Base-by-base conservation (phyloP, 2,113 vertebrate species). In the Psephotus haematonotus region DNA sequence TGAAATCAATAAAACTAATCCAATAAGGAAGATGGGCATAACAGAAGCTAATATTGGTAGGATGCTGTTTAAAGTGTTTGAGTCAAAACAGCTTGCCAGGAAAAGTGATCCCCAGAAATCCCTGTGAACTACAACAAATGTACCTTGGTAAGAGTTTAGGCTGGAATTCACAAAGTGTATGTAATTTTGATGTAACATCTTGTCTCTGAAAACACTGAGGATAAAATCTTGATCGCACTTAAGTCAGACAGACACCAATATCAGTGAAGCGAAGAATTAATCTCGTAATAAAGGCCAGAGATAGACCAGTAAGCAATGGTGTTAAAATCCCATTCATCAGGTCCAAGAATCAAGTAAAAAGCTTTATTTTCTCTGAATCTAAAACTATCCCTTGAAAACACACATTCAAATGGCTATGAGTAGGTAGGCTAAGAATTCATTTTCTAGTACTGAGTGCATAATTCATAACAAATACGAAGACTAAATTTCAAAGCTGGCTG, bases 1-100 rank as follows among this genome's bases (percentile, higher is more conserved):
- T 86, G 46, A 79, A 92, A 92, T 90, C 86, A 90, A 47, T 90
- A 83, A 83, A 90, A 76, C 68, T 71, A 92, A 83, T 60, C 50
- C 47, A 84, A 25, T 52, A 50, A 76, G 60, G 76, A 94, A 91
- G 69, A 78, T 84, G 43, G 25, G n/a, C 16, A 78, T 86, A 77
- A 81, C 39, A 25, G 35, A 60, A 23, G 20, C 18, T 43, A 81
- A 50, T 25, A 71, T 15, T 67, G 27, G 39, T 35, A 18, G 35
- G 39, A 43, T 91, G 62, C 35, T 84, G 23, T 63, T 55, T 53
- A 1, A 92, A 78, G 37, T 11, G 16, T 86, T 72, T 65, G 71
- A 88, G 44, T 31, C 49, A 77, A 74, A 93, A 72, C 31, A 69
- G 37, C 55, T 88, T 90, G 46, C 59, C 64, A 92, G 77, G 37